Evolutionary conservation across 2,797 vertebrate species (phyloP).

Genomic region (Parauchenoglanis ngamensis): DNA sequence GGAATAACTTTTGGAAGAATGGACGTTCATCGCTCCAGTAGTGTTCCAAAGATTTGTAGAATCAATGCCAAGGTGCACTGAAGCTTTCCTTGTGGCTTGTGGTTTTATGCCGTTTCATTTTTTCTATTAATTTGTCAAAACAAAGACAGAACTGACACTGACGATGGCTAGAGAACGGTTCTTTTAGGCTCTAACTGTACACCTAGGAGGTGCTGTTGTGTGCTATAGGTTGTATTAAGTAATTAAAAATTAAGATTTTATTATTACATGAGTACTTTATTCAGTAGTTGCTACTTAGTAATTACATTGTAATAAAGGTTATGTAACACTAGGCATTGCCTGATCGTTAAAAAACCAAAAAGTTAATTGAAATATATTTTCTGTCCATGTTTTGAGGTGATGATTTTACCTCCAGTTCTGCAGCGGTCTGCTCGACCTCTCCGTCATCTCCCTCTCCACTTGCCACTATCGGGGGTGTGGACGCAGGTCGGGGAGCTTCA

Average conservation of each 20-base stretch:
- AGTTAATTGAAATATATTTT: neutral
- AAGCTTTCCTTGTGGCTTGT: neutral
- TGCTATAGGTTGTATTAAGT: neutral
- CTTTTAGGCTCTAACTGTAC: neutral
- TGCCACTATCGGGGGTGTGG: constrained; percentile 89
- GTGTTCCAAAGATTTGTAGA: neutral
- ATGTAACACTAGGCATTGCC: neutral
- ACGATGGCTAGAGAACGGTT: neutral
- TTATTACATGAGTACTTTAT: neutral
- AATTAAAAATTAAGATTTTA: neutral
- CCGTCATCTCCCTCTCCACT: constrained; percentile 85
- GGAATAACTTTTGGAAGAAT: neutral
- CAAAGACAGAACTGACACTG: too few species aligned
- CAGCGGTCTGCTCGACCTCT: constrained; percentile 85
- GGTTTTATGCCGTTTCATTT: neutral
- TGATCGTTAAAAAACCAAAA: neutral
- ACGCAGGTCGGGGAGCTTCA: constrained; percentile 89
- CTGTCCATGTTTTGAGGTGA: neutral
- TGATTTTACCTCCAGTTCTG: constrained; percentile 84
- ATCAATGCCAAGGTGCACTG: neutral
- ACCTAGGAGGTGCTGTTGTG: neutral
- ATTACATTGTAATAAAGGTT: neutral
- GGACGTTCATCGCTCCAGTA: neutral
- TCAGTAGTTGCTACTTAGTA: neutral
- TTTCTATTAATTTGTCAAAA: neutral